phyloP scores from a whole-genome alignment of 2,113 vertebrate genomes.

The Ahaetulla prasina region DNA sequence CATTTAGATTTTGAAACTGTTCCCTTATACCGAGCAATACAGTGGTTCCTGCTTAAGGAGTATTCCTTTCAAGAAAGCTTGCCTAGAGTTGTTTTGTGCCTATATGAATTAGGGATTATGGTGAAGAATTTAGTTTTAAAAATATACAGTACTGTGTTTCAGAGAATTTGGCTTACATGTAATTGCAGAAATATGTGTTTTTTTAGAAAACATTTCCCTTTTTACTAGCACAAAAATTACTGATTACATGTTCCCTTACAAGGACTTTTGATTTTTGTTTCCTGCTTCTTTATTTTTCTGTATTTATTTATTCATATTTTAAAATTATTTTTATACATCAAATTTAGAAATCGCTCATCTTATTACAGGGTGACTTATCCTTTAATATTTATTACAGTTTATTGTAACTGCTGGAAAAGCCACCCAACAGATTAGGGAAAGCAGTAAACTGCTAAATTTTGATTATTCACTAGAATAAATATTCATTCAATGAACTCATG shows the following conservation, averaged over 20 bases:
- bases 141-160: background rate
- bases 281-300: background rate
- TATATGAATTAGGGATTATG: background rate
- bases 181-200: slow-evolving; percentile 22
- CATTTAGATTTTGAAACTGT: background rate
- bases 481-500: background rate
- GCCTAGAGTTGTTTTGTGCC: background rate
- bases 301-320: fast-evolving
- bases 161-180: background rate
- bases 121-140: background rate
- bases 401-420: background rate
- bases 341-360: background rate
- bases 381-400: background rate
- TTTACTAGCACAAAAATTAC: background rate
- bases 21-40: background rate
- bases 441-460: background rate
- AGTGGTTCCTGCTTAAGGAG: background rate
- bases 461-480: background rate
- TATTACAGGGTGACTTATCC: background rate
- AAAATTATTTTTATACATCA: background rate
- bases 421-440: background rate
- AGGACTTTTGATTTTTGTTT: background rate
- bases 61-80: background rate
- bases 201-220: slow-evolving; percentile 6
- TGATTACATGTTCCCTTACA: slow-evolving; percentile 6